These are phyloP conservation scores for Diloba caeruleocephala DNA, from an alignment of 2,888 invertebrate species.

Conservation along the genomic window DNA sequence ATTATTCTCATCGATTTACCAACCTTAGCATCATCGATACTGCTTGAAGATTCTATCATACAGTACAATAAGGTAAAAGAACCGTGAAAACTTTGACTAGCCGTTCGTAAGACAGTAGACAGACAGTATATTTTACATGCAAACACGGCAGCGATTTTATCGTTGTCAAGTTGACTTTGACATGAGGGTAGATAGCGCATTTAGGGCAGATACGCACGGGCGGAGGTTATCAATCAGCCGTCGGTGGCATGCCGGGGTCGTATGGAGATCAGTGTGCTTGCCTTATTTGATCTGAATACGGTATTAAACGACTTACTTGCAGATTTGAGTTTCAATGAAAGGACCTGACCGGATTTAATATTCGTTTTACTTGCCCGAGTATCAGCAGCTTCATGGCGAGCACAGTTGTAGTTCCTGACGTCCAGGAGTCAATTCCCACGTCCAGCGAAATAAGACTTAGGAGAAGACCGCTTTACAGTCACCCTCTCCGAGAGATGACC, in stretches of 20 bases:
- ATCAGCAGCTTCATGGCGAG: no score
- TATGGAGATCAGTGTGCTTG: slow-evolving; percentile 19
- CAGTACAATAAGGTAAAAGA: not conserved
- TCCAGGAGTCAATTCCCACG: no score
- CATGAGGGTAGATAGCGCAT: slow-evolving; percentile 61
- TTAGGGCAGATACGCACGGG: slow-evolving; percentile 52
- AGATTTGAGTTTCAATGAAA: not conserved
- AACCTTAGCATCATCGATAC: no score
- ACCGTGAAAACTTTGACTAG: slow-evolving; percentile 1
- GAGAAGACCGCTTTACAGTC: no score
- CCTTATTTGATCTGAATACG: slow-evolving; percentile 18
- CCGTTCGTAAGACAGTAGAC: not conserved
- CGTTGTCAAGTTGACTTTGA: slow-evolving; percentile 63
- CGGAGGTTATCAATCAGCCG: slow-evolving; percentile 62
- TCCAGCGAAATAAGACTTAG: no score
- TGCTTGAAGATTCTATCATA: no score
- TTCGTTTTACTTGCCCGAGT: no score
- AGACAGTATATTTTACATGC: slow-evolving; percentile 8
- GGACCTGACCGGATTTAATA: no score
- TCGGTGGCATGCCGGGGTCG: slow-evolving; percentile 44
- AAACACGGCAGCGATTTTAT: slow-evolving; percentile 47
- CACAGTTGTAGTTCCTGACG: no score
- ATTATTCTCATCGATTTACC: no score
- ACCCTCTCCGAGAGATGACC: no score
- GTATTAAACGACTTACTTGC: slow-evolving; percentile 2